Evolutionary conservation across 2,797 vertebrate genomes (phyloP), one percentile per base, ranked within the genome.

Genomic region (Sciaenops ocellatus): DNA sequence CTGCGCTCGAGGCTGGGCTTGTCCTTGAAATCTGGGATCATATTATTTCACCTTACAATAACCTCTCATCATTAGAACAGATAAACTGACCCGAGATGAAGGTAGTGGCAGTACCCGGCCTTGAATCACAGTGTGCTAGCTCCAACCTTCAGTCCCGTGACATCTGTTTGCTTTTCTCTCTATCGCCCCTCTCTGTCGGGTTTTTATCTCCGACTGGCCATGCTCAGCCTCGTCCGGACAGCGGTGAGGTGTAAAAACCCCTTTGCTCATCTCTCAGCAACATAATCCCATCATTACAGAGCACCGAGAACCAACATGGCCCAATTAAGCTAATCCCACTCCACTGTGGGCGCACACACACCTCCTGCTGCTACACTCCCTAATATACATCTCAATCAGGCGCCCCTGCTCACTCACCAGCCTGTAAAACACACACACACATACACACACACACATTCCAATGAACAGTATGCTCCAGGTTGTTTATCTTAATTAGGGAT

Each of bases 251-350:
- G 86, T 86, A 84, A 84, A 85, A 80, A 41, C 22, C 72, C 69
- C 76, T 82, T 72, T 87, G 82, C 89, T 87, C 81, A 85, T 91
- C 91, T 85, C 89, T 90, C 79, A 76, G 84, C 67, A 54, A 69
- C 71, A 71, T 94, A 92, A 93, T 93, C 91, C 89, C 89, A 85
- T 94, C 89, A 91, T 91, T 90, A 92, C 85, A 84, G 82, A 85
- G 85, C 66, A 80, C 66, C 69, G 67, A 87, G 86, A 92, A 86
- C 83, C 84, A 93, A 88, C 91, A 88, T 42, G 48, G 85, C 85
- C 89, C 90, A 93, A 92, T 94, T 92, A 90, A 83, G 62, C 75
- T 89, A 90, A 92, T 91, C 90, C 91, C 84, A 86, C 87, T 89
- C 87, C 87, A 79, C 79, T 84, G 76, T 79, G 76, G 83, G 65